Evolutionary conservation across 2,113 vertebrate genomes (phyloP).

Genomic region (Thalassarche chlororhynchos): DNA sequence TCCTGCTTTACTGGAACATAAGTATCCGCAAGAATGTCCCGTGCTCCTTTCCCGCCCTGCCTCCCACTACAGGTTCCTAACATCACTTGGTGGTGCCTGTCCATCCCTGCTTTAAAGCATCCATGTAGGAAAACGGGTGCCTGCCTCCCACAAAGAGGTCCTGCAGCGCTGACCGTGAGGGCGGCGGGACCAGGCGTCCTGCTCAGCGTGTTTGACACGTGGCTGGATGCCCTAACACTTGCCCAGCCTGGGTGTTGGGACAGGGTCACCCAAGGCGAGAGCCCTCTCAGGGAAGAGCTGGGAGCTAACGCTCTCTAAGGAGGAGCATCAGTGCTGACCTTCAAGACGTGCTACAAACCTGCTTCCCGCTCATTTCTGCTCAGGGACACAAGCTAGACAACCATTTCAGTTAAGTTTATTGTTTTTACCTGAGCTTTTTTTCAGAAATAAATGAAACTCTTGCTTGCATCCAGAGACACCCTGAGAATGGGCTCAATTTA

Average conservation of each 20-base stretch:
- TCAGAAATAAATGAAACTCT: neutral
- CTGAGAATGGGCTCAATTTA: neutral
- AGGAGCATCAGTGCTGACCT: neutral
- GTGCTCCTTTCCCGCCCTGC: neutral
- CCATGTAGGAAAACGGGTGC: accelerated
- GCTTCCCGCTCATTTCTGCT: neutral
- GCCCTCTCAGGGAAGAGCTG: neutral
- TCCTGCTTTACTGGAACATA: neutral
- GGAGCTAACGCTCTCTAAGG: neutral
- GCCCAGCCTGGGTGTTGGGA: neutral
- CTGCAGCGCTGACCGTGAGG: accelerated
- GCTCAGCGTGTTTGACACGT: accelerated
- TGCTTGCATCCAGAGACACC: neutral
- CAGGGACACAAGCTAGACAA: neutral
- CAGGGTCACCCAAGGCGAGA: neutral
- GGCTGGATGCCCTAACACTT: accelerated
- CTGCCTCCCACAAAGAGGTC: neutral
- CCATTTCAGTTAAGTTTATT: neutral
- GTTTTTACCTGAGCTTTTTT: neutral
- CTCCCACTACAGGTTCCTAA: neutral
- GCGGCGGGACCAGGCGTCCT: neutral
- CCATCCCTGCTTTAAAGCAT: neutral
- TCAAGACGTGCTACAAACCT: neutral
- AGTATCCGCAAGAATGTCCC: neutral
- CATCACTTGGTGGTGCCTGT: neutral